Evolutionary conservation across 2,113 vertebrate genomes (phyloP), one percentile per base, ranked within the genome.

Genomic region (Anhinga anhinga): DNA sequence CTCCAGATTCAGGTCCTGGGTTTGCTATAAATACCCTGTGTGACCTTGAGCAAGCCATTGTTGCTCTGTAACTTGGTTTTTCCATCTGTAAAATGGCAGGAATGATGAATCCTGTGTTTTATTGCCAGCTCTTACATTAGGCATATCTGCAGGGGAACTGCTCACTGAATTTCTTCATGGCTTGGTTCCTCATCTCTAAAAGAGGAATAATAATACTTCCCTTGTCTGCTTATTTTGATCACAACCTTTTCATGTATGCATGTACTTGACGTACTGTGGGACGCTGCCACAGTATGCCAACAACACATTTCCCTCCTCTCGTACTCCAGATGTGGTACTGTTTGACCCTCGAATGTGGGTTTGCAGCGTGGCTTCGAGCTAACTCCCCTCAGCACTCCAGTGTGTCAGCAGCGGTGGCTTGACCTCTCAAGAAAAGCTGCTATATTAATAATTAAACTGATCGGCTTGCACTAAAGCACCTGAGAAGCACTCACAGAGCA

Each of bases 21-120:
- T 93, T 91, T 95, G 63, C 94, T 95, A 93, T 76, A 94, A 95
- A 95, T 85, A 88, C 71, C 62, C 59, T 49, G 58, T 18, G 50
- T 0, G 34, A 94, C 93, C 93, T 96, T 91, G 71, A 87, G 91
- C n/a, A 55, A 87, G 67, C 19, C 67, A 26, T 50, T 70, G 21
- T 44, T 94, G 78, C 45, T 85, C 84, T 93, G 71, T 93, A 78
- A 87, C 84, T 96, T 89, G 13, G 7, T 74, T 82, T 95, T 95
- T 90, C 93, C 78, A 44, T 91, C 89, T 86, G 63, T 83, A 88
- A 88, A 94, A 96, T 29, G 59, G 89, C 56, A 85, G 74, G 3
- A 81, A 50, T 15, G 94, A 93, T 86, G 87, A 87, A 88, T 85
- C 74, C 93, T 66, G 62, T 79, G 82, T 49, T 94, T 94, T 88